Percentiles rank a stretch among this genome's conserved stretches.
Evolutionary conservation across 2,797 vertebrate species (phyloP).

Genomic region (Alca torda): DNA sequence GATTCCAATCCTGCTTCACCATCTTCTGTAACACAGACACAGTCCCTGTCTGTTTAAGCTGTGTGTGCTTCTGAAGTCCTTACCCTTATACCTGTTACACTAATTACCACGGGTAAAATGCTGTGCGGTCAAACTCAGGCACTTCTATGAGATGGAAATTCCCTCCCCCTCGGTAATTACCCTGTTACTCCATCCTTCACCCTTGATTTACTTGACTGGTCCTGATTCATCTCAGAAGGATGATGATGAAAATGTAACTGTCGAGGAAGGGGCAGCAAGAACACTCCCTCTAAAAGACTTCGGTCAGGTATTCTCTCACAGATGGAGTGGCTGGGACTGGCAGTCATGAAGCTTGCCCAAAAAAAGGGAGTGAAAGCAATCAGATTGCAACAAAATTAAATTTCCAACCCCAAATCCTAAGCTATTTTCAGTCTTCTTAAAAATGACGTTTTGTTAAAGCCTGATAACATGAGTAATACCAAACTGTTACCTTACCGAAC

Average conservation of each 20-base stretch:
- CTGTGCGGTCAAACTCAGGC: neutral
- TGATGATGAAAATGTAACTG: neutral
- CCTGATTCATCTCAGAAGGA: neutral
- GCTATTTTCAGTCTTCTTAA: neutral
- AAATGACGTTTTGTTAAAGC: neutral
- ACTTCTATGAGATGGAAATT: neutral
- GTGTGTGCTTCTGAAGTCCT: neutral
- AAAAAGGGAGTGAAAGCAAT: neutral
- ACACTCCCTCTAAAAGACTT: accelerated
- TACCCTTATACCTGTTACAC: too few species aligned
- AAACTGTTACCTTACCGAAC: neutral
- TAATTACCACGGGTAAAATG: neutral
- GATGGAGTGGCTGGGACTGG: neutral
- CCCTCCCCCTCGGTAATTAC: neutral
- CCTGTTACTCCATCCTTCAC: neutral
- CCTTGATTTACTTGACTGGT: neutral
- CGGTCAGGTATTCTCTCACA: neutral
- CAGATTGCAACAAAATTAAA: neutral
- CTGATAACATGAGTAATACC: neutral
- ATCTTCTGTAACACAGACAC: accelerated
- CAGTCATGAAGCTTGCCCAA: too few species aligned
- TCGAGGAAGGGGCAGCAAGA: neutral
- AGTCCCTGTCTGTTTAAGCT: neutral
- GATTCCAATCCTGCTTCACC: neutral
- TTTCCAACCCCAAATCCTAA: neutral